Conservation (phyloP, 2,797 vertebrate species). For the Scarus forsteni region DNA sequence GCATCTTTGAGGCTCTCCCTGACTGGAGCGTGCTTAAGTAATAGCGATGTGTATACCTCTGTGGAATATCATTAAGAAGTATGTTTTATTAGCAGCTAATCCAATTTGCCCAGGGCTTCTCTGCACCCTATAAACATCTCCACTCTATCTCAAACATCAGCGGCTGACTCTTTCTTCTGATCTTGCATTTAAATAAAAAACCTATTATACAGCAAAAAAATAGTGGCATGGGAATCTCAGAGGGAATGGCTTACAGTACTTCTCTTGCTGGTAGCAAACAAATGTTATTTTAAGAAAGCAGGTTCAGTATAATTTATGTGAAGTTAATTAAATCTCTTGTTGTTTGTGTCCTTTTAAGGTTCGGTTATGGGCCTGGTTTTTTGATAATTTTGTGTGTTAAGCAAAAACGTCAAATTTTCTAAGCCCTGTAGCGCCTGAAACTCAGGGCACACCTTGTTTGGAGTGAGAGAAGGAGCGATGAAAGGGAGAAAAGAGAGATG, state of each 20-base stretch:
- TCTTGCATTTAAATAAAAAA: conserved; percentile 89
- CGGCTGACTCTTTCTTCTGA: conserved; percentile 85
- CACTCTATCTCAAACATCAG: conserved; percentile 83
- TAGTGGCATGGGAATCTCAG: conserved; percentile 81
- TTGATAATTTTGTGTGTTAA: conserved; percentile 83
- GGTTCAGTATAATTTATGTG: conserved; percentile 89
- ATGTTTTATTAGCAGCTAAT: conserved; percentile 83
- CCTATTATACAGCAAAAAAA: conserved; percentile 89
- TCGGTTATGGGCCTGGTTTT: conserved; percentile 76
- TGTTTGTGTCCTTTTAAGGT: conserved; percentile 86
- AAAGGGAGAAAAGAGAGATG: conserved; percentile 70
- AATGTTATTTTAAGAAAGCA: conserved; percentile 89
- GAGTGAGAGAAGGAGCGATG: conserved; percentile 61
- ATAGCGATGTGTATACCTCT: conserved; percentile 66
- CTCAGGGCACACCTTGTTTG: conserved; percentile 77
- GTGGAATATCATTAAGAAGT: conserved; percentile 82
- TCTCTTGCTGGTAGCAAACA: conserved; percentile 88
- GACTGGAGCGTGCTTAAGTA: conserved; percentile 67
- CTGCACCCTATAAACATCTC: conserved; percentile 81
- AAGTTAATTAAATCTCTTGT: conserved; percentile 89
- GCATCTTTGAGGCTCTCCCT: conserved; percentile 67
- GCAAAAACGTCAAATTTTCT: conserved; percentile 84
- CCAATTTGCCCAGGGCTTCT: conserved; percentile 79
- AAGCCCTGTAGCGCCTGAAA: conserved; percentile 76
- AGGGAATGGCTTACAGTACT: conserved; percentile 80